Base-by-base conservation (phyloP, 2,888 invertebrate genomes). In the Xestia ashworthii region DNA sequence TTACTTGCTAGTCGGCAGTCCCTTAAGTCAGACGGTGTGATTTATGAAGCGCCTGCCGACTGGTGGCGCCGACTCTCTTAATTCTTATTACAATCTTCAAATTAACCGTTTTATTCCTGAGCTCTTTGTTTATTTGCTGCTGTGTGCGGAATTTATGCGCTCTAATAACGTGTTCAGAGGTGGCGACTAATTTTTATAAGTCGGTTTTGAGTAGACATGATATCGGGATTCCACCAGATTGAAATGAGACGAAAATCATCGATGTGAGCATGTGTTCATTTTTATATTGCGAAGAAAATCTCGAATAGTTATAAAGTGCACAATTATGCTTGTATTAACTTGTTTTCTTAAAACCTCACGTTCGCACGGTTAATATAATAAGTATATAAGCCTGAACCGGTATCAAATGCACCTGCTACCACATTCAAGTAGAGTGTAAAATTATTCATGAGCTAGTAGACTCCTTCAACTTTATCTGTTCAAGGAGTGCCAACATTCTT, bases 31-130 rank as follows among this genome's bases (percentile, higher is more conserved):
- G 89, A 83, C 88, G 75, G 86, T 87, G 90, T 93, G 93, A 93
- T 93, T 93, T 93, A 93, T 93, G 87, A 87, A 81, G 82, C 88
- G 89, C 85, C 83, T 89, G 88, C 86, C 78, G 86, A 74, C 77
- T 82, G 70, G 87, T 92, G 94, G 93, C 94, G 93, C 93, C 93
- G 89, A 83, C 80, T 78, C 87, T 77, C 85, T 87, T 88, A 83
- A 88, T 91, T 89, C 90, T 91, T 90, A 90, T 92, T 90, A 89
- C 87, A 82, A 83, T 84, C 89, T 89, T 90, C 86, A 90, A 91
- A 91, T 92, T 90, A 91, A 90, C 87, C 81, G 87, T 86, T 90
- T 90, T 90, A 90, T 90, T 89, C 81, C 82, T 84, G 81, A 88
- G 87, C 81, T 87, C 80, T 79, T 84, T 72, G 67, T 84, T 84